A percentile compares a stretch with the other conserved stretches of the same genome.
These are phyloP conservation scores for Nematolebias whitei DNA, from an alignment of 2,113 vertebrate species.

Conservation along the genomic window DNA sequence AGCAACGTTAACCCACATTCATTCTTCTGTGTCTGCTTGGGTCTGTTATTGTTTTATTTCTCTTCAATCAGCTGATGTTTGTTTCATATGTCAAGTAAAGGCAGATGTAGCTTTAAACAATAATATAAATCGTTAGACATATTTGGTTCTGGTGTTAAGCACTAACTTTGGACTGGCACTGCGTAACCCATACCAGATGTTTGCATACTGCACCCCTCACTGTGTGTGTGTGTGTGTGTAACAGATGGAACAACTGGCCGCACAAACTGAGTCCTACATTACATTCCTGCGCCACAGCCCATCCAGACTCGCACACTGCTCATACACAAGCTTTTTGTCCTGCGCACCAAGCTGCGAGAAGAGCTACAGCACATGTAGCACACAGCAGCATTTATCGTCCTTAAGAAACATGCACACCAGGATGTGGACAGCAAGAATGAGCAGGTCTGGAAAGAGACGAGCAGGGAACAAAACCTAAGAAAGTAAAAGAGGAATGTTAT, in stretches of 20 bases:
- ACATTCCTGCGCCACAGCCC: slow-evolving; percentile 2
- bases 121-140: not conserved
- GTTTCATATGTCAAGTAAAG: not conserved
- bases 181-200: slow-evolving; percentile 9
- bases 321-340: not conserved
- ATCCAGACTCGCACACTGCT: not conserved
- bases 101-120: not conserved
- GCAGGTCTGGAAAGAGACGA: not conserved
- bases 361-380: not conserved
- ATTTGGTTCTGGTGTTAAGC: slow-evolving; percentile 3
- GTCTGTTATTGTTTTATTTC: not conserved
- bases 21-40: not conserved
- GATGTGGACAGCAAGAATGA: slow-evolving; percentile 8
- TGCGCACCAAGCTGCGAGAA: not conserved
- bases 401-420: slow-evolving; percentile 4
- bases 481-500: not conserved
- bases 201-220: slow-evolving; percentile 18
- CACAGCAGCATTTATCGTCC: not conserved
- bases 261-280: slow-evolving; percentile 18
- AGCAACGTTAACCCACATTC: not conserved
- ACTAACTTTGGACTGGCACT: not conserved
- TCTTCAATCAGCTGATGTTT: not conserved
- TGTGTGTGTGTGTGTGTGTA: slow-evolving; percentile 15
- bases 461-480: not conserved
- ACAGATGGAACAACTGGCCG: slow-evolving; percentile 51